phyloP scores from a whole-genome alignment of 1,140 invertebrate species.

The Conopomorpha cramerella region DNA sequence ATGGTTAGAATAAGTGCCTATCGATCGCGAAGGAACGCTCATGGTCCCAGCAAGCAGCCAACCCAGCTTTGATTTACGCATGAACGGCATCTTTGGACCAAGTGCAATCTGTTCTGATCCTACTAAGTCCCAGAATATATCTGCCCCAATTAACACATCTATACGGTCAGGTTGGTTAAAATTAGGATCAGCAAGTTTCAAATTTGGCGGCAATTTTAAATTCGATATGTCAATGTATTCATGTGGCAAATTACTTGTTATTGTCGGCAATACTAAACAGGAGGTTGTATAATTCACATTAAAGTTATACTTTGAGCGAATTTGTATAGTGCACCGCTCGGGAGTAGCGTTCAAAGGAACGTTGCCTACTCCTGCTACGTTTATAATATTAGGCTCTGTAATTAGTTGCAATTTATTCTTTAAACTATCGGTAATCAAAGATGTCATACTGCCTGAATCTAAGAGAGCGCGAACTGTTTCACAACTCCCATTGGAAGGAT shows the following conservation, averaged over 20 bases:
- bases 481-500: background rate
- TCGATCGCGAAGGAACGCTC: too few species aligned
- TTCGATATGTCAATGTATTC: background rate
- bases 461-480: background rate
- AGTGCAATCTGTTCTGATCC: background rate
- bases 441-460: background rate
- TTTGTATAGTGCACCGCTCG: background rate
- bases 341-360: background rate
- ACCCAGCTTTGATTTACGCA: background rate
- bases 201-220: background rate
- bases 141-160: slow-evolving; percentile 2
- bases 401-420: background rate
- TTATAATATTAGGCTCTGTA: background rate
- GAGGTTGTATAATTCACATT: background rate
- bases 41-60: background rate
- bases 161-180: background rate
- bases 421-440: background rate
- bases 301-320: background rate
- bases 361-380: background rate
- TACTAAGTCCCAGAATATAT: background rate
- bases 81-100: background rate
- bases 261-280: background rate
- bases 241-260: background rate
- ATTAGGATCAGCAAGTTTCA: background rate
- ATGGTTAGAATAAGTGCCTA: background rate